Conservation (phyloP, 2,888 invertebrate species). For the Imbricaverruca yamaguchii region DNA sequence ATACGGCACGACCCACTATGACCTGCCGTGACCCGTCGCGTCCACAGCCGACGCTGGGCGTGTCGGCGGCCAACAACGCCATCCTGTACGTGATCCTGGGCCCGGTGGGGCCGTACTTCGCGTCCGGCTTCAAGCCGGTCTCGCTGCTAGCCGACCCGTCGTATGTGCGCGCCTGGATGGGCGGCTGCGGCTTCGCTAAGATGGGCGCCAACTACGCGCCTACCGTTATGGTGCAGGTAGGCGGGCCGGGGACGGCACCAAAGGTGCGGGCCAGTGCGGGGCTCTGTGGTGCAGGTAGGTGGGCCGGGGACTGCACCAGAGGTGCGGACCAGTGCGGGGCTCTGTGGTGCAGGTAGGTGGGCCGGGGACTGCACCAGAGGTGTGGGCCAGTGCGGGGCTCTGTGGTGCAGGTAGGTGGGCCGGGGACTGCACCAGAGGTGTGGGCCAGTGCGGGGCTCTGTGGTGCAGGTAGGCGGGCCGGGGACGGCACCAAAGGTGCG, state of each 20-base stretch:
- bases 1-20: too few species aligned
- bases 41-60: conserved; percentile 80
- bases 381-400: too few species aligned
- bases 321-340: too few species aligned
- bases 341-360: too few species aligned
- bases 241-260: neutral
- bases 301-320: neutral
- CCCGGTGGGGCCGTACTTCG: conserved; percentile 90
- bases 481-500: neutral
- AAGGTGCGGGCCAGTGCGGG: neutral
- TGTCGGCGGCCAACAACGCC: conserved; percentile 77
- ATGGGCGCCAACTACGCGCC: conserved; percentile 92
- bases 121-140: conserved; percentile 60
- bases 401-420: too few species aligned
- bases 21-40: neutral
- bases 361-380: too few species aligned
- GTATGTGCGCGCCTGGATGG: conserved; percentile 68
- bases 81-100: conserved; percentile 83
- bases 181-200: conserved; percentile 87
- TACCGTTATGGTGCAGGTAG: conserved; percentile 63
- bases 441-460: too few species aligned
- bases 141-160: conserved; percentile 86
- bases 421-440: too few species aligned
- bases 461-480: too few species aligned
- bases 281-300: neutral